Evolutionary conservation across 2,797 vertebrate genomes (phyloP), one percentile per base, ranked within the genome.

Genomic region (Argyrosomus regius): DNA sequence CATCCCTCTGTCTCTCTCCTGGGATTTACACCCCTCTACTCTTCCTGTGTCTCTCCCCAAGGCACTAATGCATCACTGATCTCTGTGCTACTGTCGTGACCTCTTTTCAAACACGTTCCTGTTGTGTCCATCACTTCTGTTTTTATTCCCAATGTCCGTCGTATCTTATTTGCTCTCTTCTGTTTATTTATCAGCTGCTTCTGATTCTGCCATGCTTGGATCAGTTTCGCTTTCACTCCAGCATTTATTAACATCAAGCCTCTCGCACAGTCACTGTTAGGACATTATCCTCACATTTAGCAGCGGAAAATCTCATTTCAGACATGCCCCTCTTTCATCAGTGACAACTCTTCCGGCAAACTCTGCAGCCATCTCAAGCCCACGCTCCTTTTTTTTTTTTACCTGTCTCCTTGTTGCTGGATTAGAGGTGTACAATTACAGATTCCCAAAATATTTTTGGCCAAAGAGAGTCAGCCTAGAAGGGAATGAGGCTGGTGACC

Each of bases 361-460:
- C 57, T 64, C 43, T 45, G 13, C 62, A 53, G 74, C 52, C 59
- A 61, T 78, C 31, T 53, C 13, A 28, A 72, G 54, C 48, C 66
- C 57, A 31, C 28, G 35, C 35, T 35, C 35, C 28, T 31, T 35
- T 41, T 11, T 14, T 52, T 69, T 75, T 39, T 0, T 69, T 16
- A 77, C 59, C 79, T 72, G 76, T 52, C 77, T 71, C 35, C 61
- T 43, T 58, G 70, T 43, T 60, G 72, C 78, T 64, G 77, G 52
- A 83, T 83, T 78, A 80, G 35, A 4, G 69, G 83, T 77, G 60
- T 92, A 83, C 18, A 1, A 77, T 90, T 89, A 71, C 88, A 88
- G 88, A 91, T 87, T 90, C 88, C 68, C 67, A 20, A 84, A 88
- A 87, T 81, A 83, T 73, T 69, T 88, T 62, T 20, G 53, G 49